These are phyloP conservation scores for Synergus umbraculus DNA, from an alignment of 2,888 invertebrate species.

Conservation along the genomic window DNA sequence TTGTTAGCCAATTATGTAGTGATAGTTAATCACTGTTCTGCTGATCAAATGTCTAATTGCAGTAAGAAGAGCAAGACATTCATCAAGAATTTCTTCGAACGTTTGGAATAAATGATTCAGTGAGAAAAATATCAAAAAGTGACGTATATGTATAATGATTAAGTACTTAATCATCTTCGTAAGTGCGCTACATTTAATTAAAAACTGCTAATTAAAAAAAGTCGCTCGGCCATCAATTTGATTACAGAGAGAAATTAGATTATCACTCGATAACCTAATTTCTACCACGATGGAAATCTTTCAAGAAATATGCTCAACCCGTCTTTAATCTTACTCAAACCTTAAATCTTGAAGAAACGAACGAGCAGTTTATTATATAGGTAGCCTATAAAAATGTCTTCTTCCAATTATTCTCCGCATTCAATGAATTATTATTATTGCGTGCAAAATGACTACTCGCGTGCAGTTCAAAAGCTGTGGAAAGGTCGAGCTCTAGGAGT, in stretches of 20 bases:
- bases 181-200: background rate
- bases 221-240: background rate
- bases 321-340: background rate
- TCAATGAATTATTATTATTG: conserved; percentile 28
- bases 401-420: conserved; percentile 6
- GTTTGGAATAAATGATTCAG: background rate
- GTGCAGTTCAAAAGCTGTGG: conserved; percentile 35
- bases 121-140: background rate
- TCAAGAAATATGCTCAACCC: background rate
- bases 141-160: background rate
- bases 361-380: background rate
- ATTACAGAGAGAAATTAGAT: background rate
- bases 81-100: background rate
- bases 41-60: conserved; percentile 3
- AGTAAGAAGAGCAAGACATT: conserved; percentile 1
- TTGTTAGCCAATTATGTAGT: background rate
- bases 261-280: too few relatives aligned
- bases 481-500: conserved; percentile 2
- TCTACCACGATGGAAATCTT: background rate
- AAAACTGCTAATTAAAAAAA: background rate
- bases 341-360: conserved; percentile 1
- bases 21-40: background rate
- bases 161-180: background rate
- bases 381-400: conserved; percentile 27
- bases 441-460: conserved; percentile 31